Base-by-base conservation (phyloP, 2,888 invertebrate species). In the Ligdia adustata region DNA sequence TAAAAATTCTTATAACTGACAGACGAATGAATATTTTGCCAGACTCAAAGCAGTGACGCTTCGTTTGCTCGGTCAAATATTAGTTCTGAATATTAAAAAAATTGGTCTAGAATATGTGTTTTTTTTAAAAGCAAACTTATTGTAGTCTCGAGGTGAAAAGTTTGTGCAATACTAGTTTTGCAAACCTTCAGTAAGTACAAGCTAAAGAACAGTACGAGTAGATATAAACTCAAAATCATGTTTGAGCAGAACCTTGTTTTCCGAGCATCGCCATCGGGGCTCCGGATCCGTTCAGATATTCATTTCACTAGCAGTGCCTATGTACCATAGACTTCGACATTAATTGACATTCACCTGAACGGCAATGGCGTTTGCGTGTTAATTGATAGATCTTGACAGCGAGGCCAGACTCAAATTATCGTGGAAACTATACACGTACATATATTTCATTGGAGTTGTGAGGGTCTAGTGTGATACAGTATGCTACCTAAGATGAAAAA, bases 321-420 rank as follows among this genome's bases (percentile, higher is more conserved):
- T 60, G 65, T 69, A 73, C 67, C 41, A 66, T 64, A 68, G 61
- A 62, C 66, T 72, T 66, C 69, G 75, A 79, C 70, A 74, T 78
- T 82, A 82, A 86, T 85, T 82, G 84, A 79, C 79, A 72, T 79
- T 79, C 72, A 81, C 72, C 78, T 80, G 75, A 79, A 82, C 77
- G 72, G 72, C 75, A 72, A 80, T 77, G 69, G 76, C 79, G 78
- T 82, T 79, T 69, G 70, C 66, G 72, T 74, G 75, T 73, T 83
- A 85, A 84, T 82, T 86, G 79, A 85, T 82, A 80, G 76, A 82
- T 82, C 76, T 78, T 72, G 75, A 75, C 72, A 72, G 69, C 57
- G 63, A 64, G 68, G 66, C 64, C 55, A 57, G 50, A 60, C 53
- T 50, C 48, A 57, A 63, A 65, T 71, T 64, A 66, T 64, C 34